These are phyloP conservation scores for Brachyhypopomus occidentalis DNA, from an alignment of 2,113 vertebrate genomes.

Conservation along the genomic window DNA sequence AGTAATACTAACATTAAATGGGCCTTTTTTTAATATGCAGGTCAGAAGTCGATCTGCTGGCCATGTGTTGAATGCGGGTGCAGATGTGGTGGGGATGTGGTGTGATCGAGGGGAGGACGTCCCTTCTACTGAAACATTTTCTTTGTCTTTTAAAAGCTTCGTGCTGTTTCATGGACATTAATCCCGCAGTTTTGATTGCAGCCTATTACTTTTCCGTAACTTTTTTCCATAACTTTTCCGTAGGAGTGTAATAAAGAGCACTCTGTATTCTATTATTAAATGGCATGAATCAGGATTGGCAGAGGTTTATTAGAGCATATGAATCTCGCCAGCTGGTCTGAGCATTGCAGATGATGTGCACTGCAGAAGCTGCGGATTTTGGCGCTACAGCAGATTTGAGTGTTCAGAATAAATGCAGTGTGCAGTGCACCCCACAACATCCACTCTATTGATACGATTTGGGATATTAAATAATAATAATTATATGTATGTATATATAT, in stretches of 20 bases:
- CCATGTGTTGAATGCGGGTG: slow-evolving; percentile 36
- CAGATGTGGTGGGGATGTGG: slow-evolving; percentile 56
- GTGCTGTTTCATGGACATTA: slow-evolving; percentile 54
- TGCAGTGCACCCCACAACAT: slow-evolving; percentile 51
- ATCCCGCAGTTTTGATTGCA: slow-evolving; percentile 47
- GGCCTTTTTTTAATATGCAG: slow-evolving; percentile 69
- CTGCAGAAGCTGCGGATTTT: slow-evolving; percentile 61
- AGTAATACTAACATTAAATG: slow-evolving; percentile 68
- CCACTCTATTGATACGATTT: too few species aligned
- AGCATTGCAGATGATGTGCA: slow-evolving; percentile 63
- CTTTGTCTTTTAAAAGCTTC: slow-evolving; percentile 50
- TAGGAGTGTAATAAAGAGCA: slow-evolving; percentile 62
- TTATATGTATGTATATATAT: too few species aligned
- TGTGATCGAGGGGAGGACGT: slow-evolving; percentile 37
- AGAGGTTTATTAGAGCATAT: slow-evolving; percentile 73
- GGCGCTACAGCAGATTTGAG: slow-evolving; percentile 69
- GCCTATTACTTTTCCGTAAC: too few species aligned
- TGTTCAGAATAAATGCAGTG: slow-evolving; percentile 69
- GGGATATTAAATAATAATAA: too few species aligned
- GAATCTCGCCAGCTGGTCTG: slow-evolving; percentile 63
- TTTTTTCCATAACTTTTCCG: too few species aligned
- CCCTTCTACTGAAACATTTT: slow-evolving; percentile 17
- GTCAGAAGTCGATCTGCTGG: slow-evolving; percentile 60
- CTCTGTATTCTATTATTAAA: slow-evolving; percentile 65
- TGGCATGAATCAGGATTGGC: slow-evolving; percentile 57